phyloP scores from a whole-genome alignment of 2,888 invertebrate genomes.

The Serrognathus titanus region DNA sequence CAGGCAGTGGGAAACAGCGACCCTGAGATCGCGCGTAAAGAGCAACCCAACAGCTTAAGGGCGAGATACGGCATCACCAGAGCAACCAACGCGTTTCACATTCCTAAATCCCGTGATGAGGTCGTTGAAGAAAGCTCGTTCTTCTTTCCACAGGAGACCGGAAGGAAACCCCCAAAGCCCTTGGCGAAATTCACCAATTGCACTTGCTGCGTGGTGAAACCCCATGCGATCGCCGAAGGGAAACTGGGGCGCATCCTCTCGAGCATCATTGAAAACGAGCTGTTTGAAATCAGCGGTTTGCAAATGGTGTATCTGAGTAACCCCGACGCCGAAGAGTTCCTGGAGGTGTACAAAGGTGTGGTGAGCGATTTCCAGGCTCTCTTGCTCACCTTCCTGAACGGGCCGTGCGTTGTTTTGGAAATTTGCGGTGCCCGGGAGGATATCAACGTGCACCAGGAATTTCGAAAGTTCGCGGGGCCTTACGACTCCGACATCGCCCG shows the following conservation, averaged over 20 bases:
- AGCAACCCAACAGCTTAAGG: slow-evolving; percentile 58
- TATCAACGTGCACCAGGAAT: slow-evolving; percentile 63
- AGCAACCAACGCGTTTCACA: slow-evolving; percentile 69
- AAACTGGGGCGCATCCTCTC: slow-evolving; percentile 68
- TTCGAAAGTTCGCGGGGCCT: slow-evolving; percentile 84
- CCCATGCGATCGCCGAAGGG: slow-evolving; percentile 79
- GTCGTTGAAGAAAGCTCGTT: slow-evolving; percentile 57
- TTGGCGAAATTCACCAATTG: slow-evolving; percentile 63
- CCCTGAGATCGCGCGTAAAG: slow-evolving; percentile 55
- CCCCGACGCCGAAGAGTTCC: slow-evolving; percentile 84
- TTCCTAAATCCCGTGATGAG: slow-evolving; percentile 56
- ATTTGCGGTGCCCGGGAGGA: slow-evolving; percentile 59
- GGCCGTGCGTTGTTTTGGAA: slow-evolving; percentile 84
- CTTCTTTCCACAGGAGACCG: slow-evolving; percentile 56
- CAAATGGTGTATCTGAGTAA: slow-evolving; percentile 77
- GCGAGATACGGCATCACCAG: slow-evolving; percentile 64
- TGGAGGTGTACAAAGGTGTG: slow-evolving; percentile 89
- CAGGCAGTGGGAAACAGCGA: slow-evolving; percentile 62
- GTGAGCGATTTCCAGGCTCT: slow-evolving; percentile 74
- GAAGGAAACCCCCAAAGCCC: slow-evolving; percentile 37
- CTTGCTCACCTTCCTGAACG: slow-evolving; percentile 80
- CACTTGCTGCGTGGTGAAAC: slow-evolving; percentile 83
- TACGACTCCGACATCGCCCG: slow-evolving; percentile 88
- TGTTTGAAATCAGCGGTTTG: slow-evolving; percentile 75
- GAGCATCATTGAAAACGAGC: slow-evolving; percentile 66